Evolutionary conservation across 2,797 vertebrate genomes (phyloP).

Genomic region (Falco naumanni): DNA sequence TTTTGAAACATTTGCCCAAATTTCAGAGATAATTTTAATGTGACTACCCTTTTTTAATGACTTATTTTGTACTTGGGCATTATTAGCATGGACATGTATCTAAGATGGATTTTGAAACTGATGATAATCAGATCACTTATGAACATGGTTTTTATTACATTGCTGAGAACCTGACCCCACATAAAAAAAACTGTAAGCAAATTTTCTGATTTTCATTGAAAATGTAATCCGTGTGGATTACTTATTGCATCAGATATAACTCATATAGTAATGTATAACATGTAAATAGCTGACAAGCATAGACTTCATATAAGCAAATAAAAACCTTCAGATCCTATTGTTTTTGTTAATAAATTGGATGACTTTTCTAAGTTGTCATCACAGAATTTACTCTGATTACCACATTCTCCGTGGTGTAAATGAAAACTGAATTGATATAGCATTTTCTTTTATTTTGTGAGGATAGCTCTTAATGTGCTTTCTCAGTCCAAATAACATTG

Average conservation of each 20-base stretch:
- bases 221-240: not conserved
- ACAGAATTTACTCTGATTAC: not conserved
- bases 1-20: not conserved
- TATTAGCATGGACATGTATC: not conserved
- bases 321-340: not conserved
- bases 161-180: not conserved
- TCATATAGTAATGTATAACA: not conserved
- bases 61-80: not conserved
- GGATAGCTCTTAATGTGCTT: not conserved
- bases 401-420: not conserved
- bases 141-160: not conserved
- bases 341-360: not conserved
- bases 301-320: not conserved
- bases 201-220: not conserved
- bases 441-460: not conserved
- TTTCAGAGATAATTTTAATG: not conserved
- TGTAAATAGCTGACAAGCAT: not conserved
- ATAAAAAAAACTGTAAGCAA: not conserved
- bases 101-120: not conserved
- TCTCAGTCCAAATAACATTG: not conserved
- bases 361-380: not conserved
- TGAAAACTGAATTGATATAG: not conserved
- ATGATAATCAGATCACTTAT: not conserved
- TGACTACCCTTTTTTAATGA: not conserved
- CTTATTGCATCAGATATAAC: not conserved